Percentiles rank a stretch among this genome's conserved stretches.
These are phyloP conservation scores for Chaenogobius annularis DNA, from an alignment of 2,113 vertebrate species.

Conservation along the genomic window DNA sequence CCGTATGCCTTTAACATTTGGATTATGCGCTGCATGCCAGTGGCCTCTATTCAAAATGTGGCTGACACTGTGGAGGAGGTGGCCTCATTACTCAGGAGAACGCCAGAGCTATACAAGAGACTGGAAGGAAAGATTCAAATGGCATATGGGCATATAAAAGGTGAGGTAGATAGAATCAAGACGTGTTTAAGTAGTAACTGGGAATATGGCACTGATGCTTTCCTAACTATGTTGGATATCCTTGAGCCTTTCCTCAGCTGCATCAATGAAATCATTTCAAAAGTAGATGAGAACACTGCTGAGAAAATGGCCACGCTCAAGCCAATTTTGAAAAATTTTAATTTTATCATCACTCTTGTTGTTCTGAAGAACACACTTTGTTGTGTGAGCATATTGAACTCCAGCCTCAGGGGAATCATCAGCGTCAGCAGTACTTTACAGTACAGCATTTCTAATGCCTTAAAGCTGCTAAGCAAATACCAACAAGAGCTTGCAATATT, in stretches of 20 bases:
- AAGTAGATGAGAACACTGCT: conserved; percentile 69
- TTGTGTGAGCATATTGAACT: conserved; percentile 82
- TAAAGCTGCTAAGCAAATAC: conserved; percentile 82
- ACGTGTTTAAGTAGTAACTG: conserved; percentile 67
- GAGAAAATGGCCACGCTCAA: conserved; percentile 76
- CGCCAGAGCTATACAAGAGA: conserved; percentile 68
- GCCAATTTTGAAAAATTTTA: conserved; percentile 77
- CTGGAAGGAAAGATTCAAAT: conserved; percentile 73
- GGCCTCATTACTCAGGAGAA: conserved; percentile 69
- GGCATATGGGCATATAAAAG: conserved; percentile 76
- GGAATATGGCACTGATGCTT: conserved; percentile 76
- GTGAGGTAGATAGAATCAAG: conserved; percentile 76
- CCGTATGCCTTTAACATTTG: conserved; percentile 82
- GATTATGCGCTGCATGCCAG: conserved; percentile 80
- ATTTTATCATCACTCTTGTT: conserved; percentile 80
- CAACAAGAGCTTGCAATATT: conserved; percentile 79
- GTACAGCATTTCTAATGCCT: conserved; percentile 82
- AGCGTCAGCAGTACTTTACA: conserved; percentile 83
- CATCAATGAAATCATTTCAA: conserved; percentile 77
- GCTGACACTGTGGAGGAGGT: conserved; percentile 78
- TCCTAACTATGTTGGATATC: conserved; percentile 81
- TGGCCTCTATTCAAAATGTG: conserved; percentile 74
- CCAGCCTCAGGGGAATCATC: conserved; percentile 81
- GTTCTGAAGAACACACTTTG: conserved; percentile 82
- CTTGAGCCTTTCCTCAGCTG: conserved; percentile 78